Percentiles rank a stretch among this genome's conserved stretches.
phyloP scores from a whole-genome alignment of 2,113 vertebrate genomes.

The Bos taurus region DNA sequence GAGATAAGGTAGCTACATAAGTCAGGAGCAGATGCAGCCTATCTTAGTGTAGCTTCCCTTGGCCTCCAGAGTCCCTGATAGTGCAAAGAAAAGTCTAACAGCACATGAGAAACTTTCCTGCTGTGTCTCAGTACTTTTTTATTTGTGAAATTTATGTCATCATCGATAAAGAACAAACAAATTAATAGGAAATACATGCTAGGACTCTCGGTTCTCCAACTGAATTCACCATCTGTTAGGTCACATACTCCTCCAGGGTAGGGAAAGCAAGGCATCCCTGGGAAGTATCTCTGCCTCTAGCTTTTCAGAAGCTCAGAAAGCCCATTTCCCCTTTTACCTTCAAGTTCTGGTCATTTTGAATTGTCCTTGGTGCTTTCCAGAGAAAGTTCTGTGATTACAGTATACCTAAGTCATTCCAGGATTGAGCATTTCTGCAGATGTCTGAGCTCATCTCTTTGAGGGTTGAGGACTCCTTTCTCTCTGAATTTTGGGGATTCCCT shows the following conservation, averaged over 20 bases:
- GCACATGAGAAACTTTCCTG: background rate
- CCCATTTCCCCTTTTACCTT: background rate
- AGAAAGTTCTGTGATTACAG: background rate
- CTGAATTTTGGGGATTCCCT: background rate
- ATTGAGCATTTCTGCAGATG: background rate
- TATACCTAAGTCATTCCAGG: background rate
- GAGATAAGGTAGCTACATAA: conserved; percentile 8
- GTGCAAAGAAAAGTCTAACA: background rate
- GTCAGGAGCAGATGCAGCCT: background rate
- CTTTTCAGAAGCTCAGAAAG: conserved; percentile 15
- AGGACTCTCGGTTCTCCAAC: background rate
- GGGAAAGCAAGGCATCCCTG: background rate
- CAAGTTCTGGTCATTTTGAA: background rate
- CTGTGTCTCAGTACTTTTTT: background rate
- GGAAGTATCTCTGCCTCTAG: background rate
- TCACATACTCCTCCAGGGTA: background rate
- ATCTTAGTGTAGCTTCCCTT: background rate
- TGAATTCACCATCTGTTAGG: background rate
- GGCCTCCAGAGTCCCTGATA: background rate
- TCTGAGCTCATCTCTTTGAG: background rate
- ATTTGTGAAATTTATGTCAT: background rate
- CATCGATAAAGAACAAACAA: background rate
- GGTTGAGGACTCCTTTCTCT: background rate
- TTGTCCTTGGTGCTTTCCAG: background rate
- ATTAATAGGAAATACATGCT: background rate